Base-by-base conservation (phyloP, 1,140 invertebrate species). In the Heliothis virescens region DNA sequence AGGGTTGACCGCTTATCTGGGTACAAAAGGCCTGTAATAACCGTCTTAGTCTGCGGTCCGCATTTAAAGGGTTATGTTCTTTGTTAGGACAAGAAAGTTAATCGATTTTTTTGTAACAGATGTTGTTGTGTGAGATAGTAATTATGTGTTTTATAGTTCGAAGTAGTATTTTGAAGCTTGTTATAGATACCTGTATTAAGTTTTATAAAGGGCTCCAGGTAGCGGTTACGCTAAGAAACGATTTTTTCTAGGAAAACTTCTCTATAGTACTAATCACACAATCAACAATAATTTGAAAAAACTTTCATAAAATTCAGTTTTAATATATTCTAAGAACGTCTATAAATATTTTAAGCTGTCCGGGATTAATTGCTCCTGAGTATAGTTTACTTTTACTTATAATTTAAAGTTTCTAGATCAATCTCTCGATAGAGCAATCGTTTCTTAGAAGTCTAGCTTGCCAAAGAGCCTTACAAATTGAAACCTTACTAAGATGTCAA, bases 1-100 rank as follows among this genome's bases (percentile, higher is more conserved):
- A 83, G 89, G 81, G 84, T 86, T 92, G 91, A 92, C 91, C 92
- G 90, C 91, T 92, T 94, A 90, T 90, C 82, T 87, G 82, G 83
- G 55, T 87, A 89, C 82, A 86, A 85, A 73, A 59, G 75, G 18
- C 47, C 71, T 59, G 84, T 90, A 89, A 89, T 90, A 83, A 89
- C 79, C 81, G 83, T 80, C 79, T 83, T 83, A 47, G 52, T 29
- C 21, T 71, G 67, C 80, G 85, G 88, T 84, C 71, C 79, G 63
- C 62, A 65, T 85, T 83, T 82, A 69, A 74, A 79, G 85, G 87
- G 87, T 83, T 82, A 83, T 81, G 85, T 88, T 80, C 81, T 88
- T 87, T 89, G 87, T 87, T 85, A 57, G 65, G 82, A 79, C 84
- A 88, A 85, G 83, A 84, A 85, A 85, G 84, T 83, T 87, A 87